Evolutionary conservation across 2,888 invertebrate genomes (phyloP).

Genomic region (Cephus rjabovi): DNA sequence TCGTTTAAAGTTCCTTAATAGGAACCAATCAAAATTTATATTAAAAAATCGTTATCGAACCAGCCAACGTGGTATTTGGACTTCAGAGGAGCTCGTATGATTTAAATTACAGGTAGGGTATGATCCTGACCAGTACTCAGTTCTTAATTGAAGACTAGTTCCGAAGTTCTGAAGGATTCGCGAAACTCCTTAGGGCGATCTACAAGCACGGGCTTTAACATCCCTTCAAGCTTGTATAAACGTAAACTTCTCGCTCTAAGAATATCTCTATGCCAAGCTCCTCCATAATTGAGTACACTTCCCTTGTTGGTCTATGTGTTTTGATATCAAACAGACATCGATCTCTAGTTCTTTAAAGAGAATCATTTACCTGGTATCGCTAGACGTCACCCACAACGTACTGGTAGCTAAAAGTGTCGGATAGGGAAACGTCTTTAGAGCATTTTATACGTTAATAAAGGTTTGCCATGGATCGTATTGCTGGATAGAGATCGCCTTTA

Average conservation of each 20-base stretch:
- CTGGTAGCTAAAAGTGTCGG: neutral
- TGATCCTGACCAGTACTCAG: neutral
- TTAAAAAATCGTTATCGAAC: too few relatives aligned
- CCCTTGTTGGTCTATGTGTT: neutral
- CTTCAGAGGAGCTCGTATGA: too few relatives aligned
- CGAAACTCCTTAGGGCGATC: constrained; percentile 26
- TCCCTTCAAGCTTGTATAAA: constrained; percentile 16
- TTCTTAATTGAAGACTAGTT: constrained; percentile 30
- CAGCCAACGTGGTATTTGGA: too few relatives aligned
- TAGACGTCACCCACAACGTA: neutral
- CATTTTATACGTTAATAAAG: neutral
- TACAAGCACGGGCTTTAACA: constrained; percentile 21
- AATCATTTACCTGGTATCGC: neutral
- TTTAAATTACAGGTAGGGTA: neutral
- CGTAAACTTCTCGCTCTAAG: constrained; percentile 8
- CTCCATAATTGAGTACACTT: neutral
- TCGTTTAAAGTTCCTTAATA: too few relatives aligned
- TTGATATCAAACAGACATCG: neutral
- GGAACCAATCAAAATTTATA: too few relatives aligned
- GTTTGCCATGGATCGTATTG: neutral
- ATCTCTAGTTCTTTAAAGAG: neutral
- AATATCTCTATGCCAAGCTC: constrained; percentile 6
- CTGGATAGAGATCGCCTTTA: neutral
- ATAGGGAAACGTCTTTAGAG: neutral
- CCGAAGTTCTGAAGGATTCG: constrained; percentile 22